These are phyloP conservation scores for Hiodon alosoides DNA, from an alignment of 2,113 vertebrate genomes.

Conservation along the genomic window DNA sequence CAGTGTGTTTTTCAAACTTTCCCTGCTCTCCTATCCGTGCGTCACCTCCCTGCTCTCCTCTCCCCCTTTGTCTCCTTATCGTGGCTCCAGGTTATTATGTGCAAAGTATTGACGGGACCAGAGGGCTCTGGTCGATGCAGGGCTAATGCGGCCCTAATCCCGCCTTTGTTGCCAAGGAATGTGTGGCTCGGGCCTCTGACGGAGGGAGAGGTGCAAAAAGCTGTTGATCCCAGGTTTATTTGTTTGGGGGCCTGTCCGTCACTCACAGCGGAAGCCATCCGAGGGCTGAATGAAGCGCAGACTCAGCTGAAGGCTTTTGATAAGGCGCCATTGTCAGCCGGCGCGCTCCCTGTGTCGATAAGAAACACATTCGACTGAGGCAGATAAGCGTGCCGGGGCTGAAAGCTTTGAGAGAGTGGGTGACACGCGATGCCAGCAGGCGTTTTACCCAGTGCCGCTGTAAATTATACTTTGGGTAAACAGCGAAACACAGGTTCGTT, in stretches of 20 bases:
- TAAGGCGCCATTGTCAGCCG: conserved; percentile 91
- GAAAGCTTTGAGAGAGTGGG: conserved; percentile 77
- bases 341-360: conserved; percentile 73
- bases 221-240: conserved; percentile 95
- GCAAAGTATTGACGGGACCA: conserved; percentile 92
- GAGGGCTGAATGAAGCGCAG: conserved; percentile 87
- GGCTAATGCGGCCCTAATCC: conserved; percentile 99
- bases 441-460: conserved; percentile 73
- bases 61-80: conserved; percentile 98
- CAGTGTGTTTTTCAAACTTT: conserved; percentile 66
- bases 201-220: conserved; percentile 76
- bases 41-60: conserved; percentile 78
- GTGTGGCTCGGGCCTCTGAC: conserved; percentile 79
- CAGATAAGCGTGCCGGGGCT: conserved; percentile 88
- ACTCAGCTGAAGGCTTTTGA: conserved; percentile 97
- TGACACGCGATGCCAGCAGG: conserved; percentile 55
- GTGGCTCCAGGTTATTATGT: conserved; percentile 96
- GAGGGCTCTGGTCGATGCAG: conserved; percentile 81
- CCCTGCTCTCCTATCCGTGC: conserved; percentile 78
- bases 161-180: conserved; percentile 91
- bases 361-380: conserved; percentile 98
- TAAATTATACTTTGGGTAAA: conserved; percentile 88
- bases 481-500: conserved; percentile 55
- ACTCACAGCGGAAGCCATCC: conserved; percentile 79
- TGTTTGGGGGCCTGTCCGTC: conserved; percentile 92